Evolutionary conservation across 2,113 vertebrate species (phyloP).

Genomic region (Gambusia holbrooki): DNA sequence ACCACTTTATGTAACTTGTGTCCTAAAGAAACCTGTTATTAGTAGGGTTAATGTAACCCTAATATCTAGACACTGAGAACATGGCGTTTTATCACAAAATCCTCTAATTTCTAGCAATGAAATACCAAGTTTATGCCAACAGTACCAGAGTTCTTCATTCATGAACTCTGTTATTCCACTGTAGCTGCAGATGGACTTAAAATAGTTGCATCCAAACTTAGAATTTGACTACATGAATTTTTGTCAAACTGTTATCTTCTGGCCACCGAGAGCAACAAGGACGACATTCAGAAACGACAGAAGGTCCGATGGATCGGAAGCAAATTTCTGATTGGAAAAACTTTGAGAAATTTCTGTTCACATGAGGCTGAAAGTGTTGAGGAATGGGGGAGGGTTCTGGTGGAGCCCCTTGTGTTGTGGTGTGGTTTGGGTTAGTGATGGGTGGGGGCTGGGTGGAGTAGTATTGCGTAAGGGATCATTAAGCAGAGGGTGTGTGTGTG

Average conservation of each 20-base stretch:
- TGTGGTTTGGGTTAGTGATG: conserved; percentile 56
- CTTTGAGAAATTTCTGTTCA: background rate
- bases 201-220: background rate
- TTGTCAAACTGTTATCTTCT: background rate
- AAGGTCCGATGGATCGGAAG: background rate
- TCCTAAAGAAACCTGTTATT: too few species aligned
- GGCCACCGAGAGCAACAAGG: background rate
- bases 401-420: conserved; percentile 33
- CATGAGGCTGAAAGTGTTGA: conserved; percentile 6
- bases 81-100: too few species aligned
- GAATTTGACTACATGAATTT: too few species aligned
- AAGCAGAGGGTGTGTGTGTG: conserved; percentile 41
- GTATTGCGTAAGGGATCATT: conserved; percentile 64
- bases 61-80: too few species aligned
- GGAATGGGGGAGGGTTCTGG: conserved; percentile 24
- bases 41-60: too few species aligned
- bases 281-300: background rate
- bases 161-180: background rate
- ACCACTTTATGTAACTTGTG: too few species aligned
- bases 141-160: background rate
- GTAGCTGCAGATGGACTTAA: background rate
- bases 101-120: background rate
- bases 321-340: background rate
- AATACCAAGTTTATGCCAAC: background rate
- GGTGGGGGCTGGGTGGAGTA: conserved; percentile 66